Evolutionary conservation across 2,113 vertebrate genomes (phyloP), one percentile per base, ranked within the genome.

Genomic region (Myotis lucifugus): DNA sequence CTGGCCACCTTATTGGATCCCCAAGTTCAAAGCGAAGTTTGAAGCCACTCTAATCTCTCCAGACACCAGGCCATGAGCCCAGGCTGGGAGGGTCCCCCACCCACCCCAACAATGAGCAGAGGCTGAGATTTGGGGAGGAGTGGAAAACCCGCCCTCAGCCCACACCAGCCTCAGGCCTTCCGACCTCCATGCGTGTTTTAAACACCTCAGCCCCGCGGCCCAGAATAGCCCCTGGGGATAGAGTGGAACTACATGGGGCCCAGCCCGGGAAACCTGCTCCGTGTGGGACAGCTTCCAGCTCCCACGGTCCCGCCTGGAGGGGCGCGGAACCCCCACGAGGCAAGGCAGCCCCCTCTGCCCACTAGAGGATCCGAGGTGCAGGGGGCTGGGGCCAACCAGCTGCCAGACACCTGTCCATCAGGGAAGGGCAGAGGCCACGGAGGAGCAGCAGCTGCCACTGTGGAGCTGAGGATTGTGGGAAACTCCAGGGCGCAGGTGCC

Each of bases 381-480:
- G 15, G 13, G 18, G 64, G 23, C 34, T 25, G 72, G 61, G 15
- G 27, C 10, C 0, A 0, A 8, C 52, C 54, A 32, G 54, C 73
- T 3, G 59, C 46, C 27, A 73, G 37, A 46, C 6, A 7, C 66
- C 48, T n/a, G 4, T 27, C 42, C 12, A 34, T 2, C 21, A 5
- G 46, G 72, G 50, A 21, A 15, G 14, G 18, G 4, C 52, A 32
- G 72, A 13, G 32, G 32, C 11, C 21, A 21, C 1, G 1, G 66
- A 61, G 7, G 40, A 3, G 5, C 73, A 9, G n/a, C 17, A 13
- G 67, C 25, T 13, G 23, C 56, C 61, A 67, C 25, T 8, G 19
- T 27, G 2, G 29, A 74, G 32, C 56, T 34, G 37, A 87, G 56
- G 56, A 74, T 8, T 76, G 34, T 59, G 89, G 94, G 76, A 83